Base-by-base conservation (phyloP, 2,888 invertebrate species). In the Glaucopsyche alexis region DNA sequence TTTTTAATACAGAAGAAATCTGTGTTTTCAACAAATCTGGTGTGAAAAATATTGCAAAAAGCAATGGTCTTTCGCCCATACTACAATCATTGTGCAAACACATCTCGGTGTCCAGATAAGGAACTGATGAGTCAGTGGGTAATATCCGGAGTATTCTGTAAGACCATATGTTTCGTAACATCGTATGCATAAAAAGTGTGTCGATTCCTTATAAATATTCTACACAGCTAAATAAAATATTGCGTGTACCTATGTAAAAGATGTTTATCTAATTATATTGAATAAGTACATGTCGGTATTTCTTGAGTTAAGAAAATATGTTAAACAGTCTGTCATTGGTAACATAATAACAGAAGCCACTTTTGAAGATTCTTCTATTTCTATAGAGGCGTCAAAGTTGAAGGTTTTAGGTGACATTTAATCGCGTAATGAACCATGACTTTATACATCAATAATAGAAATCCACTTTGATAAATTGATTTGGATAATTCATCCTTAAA, bases 151-250 rank as follows among this genome's bases (percentile, higher is more conserved):
- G 82, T 81, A 38, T 60, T 60, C 73, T 84, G 80, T 81, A 79
- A 82, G 83, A 85, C 90, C 90, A 92, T 91, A 87, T 91, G 90
- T 85, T 90, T 83, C 84, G 84, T 81, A 81, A 84, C 86, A 76
- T 77, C 76, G 73, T 76, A 81, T 81, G 83, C 82, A 87, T 88
- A 84, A 85, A 87, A 85, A 87, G 86, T 86, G 81, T 86, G 83
- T 81, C 84, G 83, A 79, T 78, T 80, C 80, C 80, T 76, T 75
- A 77, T 74, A 76, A 75, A 77, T 73, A 74, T 74, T 66, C 72
- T 45, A 40, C 40, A 29, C 72, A 47, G 19, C 67, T 14, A 45
- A 67, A 45, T 45, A 49, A 45, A 67, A 45, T 67, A 47, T 69
- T 47, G 47, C 16, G 13, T 19, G 69, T 49, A 13, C 29, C 16